These are phyloP conservation scores for Bombus vancouverensis DNA, from an alignment of 1,140 invertebrate species.

Conservation along the genomic window DNA sequence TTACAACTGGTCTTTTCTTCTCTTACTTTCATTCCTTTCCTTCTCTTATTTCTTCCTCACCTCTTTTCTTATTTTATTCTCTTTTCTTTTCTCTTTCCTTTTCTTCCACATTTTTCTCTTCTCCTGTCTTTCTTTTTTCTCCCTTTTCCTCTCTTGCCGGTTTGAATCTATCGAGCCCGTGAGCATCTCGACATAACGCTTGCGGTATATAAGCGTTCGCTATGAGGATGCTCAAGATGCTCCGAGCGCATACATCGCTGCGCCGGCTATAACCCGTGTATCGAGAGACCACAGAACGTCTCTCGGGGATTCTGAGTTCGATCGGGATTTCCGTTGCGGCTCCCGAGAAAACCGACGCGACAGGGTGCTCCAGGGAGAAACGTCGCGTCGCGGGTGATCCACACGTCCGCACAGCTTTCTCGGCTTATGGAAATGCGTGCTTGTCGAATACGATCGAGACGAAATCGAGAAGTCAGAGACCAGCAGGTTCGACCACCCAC, in stretches of 20 bases:
- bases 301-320: neutral
- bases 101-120: neutral
- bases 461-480: slow-evolving; percentile 46
- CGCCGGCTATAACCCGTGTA: neutral
- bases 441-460: neutral
- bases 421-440: slow-evolving; percentile 34
- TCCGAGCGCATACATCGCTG: neutral
- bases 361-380: slow-evolving; percentile 15
- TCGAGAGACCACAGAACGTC: neutral
- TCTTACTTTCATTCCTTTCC: neutral
- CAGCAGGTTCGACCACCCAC: neutral
- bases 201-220: neutral
- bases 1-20: neutral
- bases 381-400: slow-evolving; percentile 8
- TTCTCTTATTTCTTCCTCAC: neutral
- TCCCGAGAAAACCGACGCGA: slow-evolving; percentile 17
- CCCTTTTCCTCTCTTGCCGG: neutral
- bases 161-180: no score
- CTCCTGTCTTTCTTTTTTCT: neutral
- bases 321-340: neutral
- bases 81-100: neutral
- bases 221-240: neutral
- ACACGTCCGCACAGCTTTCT: neutral
- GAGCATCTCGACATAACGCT: no score
- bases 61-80: no score